Evolutionary conservation across 2,113 vertebrate genomes (phyloP), one percentile per base, ranked within the genome.

Genomic region (Pitta sordida): DNA sequence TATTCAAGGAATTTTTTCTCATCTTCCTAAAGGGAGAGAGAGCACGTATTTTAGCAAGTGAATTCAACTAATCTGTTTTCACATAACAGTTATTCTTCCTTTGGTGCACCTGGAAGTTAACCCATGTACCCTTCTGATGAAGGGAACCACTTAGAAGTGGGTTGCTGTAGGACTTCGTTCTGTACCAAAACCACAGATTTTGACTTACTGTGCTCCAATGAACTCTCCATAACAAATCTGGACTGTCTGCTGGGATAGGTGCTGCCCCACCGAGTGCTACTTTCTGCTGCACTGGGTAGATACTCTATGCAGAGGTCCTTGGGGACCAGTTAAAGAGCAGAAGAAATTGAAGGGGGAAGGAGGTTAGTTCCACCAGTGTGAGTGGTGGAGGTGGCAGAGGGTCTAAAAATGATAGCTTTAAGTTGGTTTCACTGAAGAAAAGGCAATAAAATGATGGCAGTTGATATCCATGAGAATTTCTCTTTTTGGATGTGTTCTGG

Each of bases 51-150:
- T 80, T 56, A 79, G 22, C 78, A 82, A 80, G 49, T 62, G 56
- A 82, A 82, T 65, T 53, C 58, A 83, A 55, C 53, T 83, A 55
- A 76, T 78, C 63, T 69, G 30, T 69, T 85, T 91, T 69, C 46
- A 93, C 14, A 53, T 39, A 68, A 56, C 24, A 58, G 20, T 60
- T 81, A 67, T 78, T 62, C 37, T 86, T 68, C 75, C 91, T 91
- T 77, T 93, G 79, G 76, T 77, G 26, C 15, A 62, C 46, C 51
- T 91, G 73, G 82, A 83, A 90, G 76, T 15, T 34, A 58, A 48
- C 20, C 26, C 20, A 41, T n/a, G 36, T 51, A 19, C 87, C 32
- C 43, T 67, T 69, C 43, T 51, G n/a, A 30, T 24, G 21, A 65
- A 26, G 26, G 43, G 30, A 94, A n/a, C 29, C 5, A 4, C 37